Percentiles rank a stretch among this genome's conserved stretches.
Evolutionary conservation across 35 echinoderm and acorn worm species (phyloP).

Genomic region (Heliocidaris erythrogramma): DNA sequence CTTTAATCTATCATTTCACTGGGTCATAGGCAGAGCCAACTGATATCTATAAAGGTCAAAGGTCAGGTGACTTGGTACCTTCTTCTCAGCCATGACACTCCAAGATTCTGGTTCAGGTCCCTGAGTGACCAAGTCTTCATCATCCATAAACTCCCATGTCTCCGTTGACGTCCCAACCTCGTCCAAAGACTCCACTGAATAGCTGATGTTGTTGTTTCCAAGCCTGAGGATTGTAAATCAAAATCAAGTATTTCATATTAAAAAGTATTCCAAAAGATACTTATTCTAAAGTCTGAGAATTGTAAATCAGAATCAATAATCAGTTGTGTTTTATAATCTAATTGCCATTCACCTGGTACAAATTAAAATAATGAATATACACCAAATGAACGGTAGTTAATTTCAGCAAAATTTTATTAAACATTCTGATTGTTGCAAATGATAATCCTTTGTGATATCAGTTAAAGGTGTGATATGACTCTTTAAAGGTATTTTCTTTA

Average conservation of each 20-base stretch:
- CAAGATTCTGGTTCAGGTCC: conserved; percentile 97
- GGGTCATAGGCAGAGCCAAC: no score
- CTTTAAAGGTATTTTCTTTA: background rate
- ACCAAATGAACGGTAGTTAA: no score
- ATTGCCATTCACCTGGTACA: no score
- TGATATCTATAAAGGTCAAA: background rate
- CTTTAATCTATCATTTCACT: no score
- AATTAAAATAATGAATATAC: background rate
- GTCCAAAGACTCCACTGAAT: conserved; percentile 92
- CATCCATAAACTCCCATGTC: conserved; percentile 61
- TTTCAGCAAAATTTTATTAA: no score
- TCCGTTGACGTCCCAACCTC: conserved; percentile 62
- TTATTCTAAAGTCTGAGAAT: background rate
- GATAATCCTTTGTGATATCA: no score
- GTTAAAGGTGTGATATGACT: no score
- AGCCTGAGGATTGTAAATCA: conserved; percentile 16
- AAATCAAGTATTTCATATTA: background rate
- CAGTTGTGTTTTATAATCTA: background rate
- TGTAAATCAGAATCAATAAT: background rate
- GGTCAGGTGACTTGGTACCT: conserved; percentile 59
- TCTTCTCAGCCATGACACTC: conserved; percentile 95
- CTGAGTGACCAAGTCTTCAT: conserved; percentile 71
- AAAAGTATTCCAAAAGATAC: no score
- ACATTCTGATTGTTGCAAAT: no score
- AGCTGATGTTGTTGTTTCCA: conserved; percentile 79